Evolutionary conservation across 2,113 vertebrate species (phyloP).

Genomic region (Rhagologus leucostigma): DNA sequence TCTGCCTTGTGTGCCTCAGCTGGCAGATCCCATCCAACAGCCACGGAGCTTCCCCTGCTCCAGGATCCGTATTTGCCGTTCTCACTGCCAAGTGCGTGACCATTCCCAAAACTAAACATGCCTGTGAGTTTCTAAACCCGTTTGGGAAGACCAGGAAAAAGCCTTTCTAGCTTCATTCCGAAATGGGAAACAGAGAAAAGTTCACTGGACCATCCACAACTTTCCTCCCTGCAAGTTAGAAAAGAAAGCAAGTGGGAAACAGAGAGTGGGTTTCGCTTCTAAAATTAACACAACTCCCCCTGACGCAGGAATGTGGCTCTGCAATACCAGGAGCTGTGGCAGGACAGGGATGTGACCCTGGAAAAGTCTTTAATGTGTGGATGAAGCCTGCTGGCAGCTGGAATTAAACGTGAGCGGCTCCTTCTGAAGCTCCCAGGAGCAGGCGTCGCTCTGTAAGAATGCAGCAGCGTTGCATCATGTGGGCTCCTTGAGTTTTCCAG

Average conservation of each 20-base stretch:
- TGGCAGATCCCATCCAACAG: not conserved
- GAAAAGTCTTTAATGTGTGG: not conserved
- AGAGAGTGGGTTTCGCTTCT: not conserved
- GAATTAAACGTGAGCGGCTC: not conserved
- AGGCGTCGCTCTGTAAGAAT: not conserved
- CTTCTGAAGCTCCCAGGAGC: not conserved
- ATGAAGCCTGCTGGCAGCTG: not conserved
- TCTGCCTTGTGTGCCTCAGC: not conserved
- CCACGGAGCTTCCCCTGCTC: not conserved
- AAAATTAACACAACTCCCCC: not conserved
- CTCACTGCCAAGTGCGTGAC: not conserved
- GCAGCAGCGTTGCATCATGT: constrained; percentile 47
- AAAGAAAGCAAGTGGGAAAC: not conserved
- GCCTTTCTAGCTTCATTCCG: not conserved
- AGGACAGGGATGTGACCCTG: not conserved
- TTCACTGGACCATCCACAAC: accelerated
- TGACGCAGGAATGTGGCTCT: not conserved
- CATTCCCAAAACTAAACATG: not conserved
- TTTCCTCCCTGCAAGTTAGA: not conserved
- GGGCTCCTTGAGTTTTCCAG: not conserved
- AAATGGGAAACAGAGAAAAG: not conserved
- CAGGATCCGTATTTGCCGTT: not conserved
- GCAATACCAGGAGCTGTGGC: not conserved
- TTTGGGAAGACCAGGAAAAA: not conserved
- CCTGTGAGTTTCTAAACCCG: not conserved